phyloP scores from a whole-genome alignment of 2,888 invertebrate genomes.

The Fabriciana adippe region DNA sequence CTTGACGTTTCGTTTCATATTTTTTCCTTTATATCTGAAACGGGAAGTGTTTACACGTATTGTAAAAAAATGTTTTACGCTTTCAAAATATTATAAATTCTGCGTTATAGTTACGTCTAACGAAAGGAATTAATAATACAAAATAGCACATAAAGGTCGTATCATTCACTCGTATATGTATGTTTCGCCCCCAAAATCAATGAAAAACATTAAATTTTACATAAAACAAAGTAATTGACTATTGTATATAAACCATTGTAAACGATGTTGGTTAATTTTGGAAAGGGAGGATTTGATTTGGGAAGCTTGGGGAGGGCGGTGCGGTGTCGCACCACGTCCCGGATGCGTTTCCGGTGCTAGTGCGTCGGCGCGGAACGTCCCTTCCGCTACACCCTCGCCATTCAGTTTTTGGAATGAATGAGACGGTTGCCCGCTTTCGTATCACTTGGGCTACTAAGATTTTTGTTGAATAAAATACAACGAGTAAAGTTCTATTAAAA shows the following conservation, averaged over 20 bases:
- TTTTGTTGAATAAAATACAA: too few relatives aligned
- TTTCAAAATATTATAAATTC: too few relatives aligned
- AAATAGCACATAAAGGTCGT: too few relatives aligned
- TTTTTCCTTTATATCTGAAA: too few relatives aligned
- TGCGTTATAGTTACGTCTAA: too few relatives aligned
- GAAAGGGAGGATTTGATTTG: conserved; percentile 54
- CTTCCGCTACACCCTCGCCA: conserved; percentile 73
- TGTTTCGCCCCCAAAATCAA: too few relatives aligned
- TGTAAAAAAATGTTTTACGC: too few relatives aligned
- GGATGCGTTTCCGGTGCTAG: conserved; percentile 76
- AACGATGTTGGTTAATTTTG: conserved; percentile 34
- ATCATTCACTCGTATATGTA: too few relatives aligned
- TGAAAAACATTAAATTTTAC: background rate
- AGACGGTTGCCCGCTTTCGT: conserved; percentile 42
- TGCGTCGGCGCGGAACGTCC: conserved; percentile 75
- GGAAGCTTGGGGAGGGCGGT: conserved; percentile 53
- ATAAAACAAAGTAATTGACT: background rate
- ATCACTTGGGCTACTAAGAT: background rate
- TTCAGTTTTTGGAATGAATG: conserved; percentile 64
- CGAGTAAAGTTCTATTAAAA: too few relatives aligned
- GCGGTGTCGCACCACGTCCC: conserved; percentile 71
- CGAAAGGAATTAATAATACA: too few relatives aligned
- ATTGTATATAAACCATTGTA: background rate
- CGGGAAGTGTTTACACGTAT: too few relatives aligned
- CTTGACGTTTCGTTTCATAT: too few relatives aligned